Evolutionary conservation across 2,113 vertebrate species (phyloP), one percentile per base, ranked within the genome.

Genomic region (Pachycephala philippinensis): DNA sequence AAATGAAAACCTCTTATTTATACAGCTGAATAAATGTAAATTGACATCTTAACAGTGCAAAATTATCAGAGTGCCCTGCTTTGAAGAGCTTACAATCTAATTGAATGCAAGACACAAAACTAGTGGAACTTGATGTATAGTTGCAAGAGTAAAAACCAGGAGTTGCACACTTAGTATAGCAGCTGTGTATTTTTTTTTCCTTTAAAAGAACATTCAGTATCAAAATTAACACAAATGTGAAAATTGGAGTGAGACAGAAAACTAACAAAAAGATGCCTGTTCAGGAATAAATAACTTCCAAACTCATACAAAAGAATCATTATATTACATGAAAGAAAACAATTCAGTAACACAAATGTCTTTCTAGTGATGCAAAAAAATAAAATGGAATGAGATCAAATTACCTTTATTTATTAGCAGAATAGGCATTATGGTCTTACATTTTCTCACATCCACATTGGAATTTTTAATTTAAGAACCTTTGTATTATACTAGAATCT

Each of bases 81-180:
- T 76, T 82, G 45, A 90, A 65, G n/a, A 91, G 44, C 78, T 92
- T 89, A 87, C 84, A 95, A 54, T 65, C 65, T 76, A 97, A 89
- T 3, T 42, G 40, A 31, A 81, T 37, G 45, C 37, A 68, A 72
- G 13, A 65, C 26, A 91, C 37, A 61, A 44, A 68, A 75, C n/a
- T 42, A 69, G 45, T 42, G 63, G 53, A 87, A 84, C 49, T 42
- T 83, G 13, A 64, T 28, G 28, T 10, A 47, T 30, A 57, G 33
- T 12, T 72, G 17, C 30, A 87, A 71, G 22, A 79, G 13, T 45
- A n/a, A 82, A 89, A 81, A 26, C 0, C 15, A 71, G 30, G 30
- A 81, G 13, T 60, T 66, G 84, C 1, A 47, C 14, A 57, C 21
- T 85, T 63, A 79, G 15, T 54, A 81, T 10, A 84, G 57, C 27